Evolutionary conservation across 2,113 vertebrate genomes (phyloP).

Genomic region (Litocranius walleri): DNA sequence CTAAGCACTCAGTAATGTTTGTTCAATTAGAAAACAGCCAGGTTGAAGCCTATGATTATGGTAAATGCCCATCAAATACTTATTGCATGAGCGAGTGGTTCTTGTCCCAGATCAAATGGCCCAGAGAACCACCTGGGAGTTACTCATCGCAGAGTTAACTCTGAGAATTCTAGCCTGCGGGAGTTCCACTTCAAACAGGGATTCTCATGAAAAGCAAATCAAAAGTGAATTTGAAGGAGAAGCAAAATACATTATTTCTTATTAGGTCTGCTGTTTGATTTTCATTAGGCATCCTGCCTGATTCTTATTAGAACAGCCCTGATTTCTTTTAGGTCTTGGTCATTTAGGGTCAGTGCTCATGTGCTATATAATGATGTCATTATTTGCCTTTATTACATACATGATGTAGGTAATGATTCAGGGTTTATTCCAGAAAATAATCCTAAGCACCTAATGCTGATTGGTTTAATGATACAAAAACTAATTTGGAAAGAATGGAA

Average conservation of each 20-base stretch:
- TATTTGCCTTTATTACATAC: constrained; percentile 63
- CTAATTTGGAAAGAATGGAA: constrained; percentile 68
- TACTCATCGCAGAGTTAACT: constrained; percentile 42
- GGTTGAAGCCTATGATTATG: background rate
- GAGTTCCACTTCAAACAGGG: constrained; percentile 51
- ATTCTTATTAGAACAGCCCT: constrained; percentile 61
- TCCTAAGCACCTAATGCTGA: constrained; percentile 67
- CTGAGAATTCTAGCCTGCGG: constrained; percentile 30
- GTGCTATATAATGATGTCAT: constrained; percentile 60
- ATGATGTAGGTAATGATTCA: constrained; percentile 57
- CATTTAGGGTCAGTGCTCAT: constrained; percentile 64
- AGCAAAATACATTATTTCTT: constrained; percentile 57
- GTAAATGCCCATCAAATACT: constrained; percentile 23
- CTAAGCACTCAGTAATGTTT: background rate
- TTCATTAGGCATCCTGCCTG: constrained; percentile 68
- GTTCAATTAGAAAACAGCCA: background rate
- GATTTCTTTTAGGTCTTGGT: constrained; percentile 56
- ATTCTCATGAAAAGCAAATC: constrained; percentile 62
- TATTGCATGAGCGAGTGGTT: constrained; percentile 3
- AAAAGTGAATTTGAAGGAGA: constrained; percentile 61
- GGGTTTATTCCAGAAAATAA: constrained; percentile 66
- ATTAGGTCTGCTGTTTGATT: constrained; percentile 60
- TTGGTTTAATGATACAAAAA: constrained; percentile 71
- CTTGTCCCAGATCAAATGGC: constrained; percentile 62
- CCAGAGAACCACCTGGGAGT: constrained; percentile 52